Conservation (phyloP, 2,888 invertebrate species). For the Mythimna pallens region DNA sequence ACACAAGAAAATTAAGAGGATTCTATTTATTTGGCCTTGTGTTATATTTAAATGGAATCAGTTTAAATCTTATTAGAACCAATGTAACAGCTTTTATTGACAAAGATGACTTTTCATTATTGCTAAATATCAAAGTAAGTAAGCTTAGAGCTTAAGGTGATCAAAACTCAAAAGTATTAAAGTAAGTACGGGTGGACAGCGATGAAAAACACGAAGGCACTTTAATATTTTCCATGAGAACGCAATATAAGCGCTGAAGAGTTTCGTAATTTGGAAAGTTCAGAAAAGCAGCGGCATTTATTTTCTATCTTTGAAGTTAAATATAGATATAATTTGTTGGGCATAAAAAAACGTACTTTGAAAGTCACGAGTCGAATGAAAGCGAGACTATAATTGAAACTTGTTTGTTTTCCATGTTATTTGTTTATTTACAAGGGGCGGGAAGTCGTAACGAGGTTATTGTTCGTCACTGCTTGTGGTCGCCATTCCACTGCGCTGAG, state of each 20-base stretch:
- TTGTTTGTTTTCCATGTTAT: slow-evolving; percentile 71
- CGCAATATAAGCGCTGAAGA: slow-evolving; percentile 46
- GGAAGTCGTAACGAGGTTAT: slow-evolving; percentile 74
- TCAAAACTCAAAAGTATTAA: slow-evolving; percentile 18
- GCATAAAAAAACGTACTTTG: slow-evolving; percentile 47
- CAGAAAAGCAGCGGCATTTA: slow-evolving; percentile 67
- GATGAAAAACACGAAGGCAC: slow-evolving; percentile 30
- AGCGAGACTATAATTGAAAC: slow-evolving; percentile 60
- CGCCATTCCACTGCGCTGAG: slow-evolving; percentile 41
- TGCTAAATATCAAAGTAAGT: not conserved
- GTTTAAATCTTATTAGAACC: not conserved
- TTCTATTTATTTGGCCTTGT: not conserved
- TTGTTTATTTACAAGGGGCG: slow-evolving; percentile 72
- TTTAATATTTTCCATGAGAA: slow-evolving; percentile 48
- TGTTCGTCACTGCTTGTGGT: slow-evolving; percentile 68
- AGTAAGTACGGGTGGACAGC: slow-evolving; percentile 9
- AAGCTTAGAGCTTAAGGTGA: not conserved
- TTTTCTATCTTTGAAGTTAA: slow-evolving; percentile 63
- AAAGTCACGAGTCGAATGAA: slow-evolving; percentile 56
- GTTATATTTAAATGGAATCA: not conserved
- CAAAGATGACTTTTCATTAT: not conserved
- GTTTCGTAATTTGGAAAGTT: slow-evolving; percentile 65
- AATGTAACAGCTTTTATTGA: not conserved
- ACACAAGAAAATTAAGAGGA: not conserved
- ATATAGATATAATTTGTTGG: slow-evolving; percentile 53